phyloP scores from a whole-genome alignment of 2,797 vertebrate genomes.

The Ptychadena robeensis region DNA sequence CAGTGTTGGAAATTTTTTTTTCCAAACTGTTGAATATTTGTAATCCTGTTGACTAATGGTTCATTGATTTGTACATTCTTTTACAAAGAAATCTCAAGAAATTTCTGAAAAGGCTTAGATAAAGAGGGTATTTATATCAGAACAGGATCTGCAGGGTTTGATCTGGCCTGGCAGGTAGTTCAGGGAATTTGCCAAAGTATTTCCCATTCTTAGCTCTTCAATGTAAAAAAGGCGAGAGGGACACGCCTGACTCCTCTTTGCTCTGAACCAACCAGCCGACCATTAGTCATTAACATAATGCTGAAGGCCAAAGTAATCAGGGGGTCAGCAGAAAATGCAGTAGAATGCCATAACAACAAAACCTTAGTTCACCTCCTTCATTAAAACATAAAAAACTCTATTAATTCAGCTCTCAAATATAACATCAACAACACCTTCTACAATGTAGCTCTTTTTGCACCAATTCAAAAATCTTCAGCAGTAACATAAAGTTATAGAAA shows the following conservation, averaged over 20 bases:
- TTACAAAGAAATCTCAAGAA: background rate
- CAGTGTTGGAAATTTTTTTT: too few species aligned
- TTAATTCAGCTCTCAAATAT: too few species aligned
- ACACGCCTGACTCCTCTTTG: background rate
- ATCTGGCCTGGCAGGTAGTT: background rate
- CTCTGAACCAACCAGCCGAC: background rate
- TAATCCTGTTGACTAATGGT: background rate
- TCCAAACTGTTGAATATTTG: too few species aligned
- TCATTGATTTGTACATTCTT: background rate
- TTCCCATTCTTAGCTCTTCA: background rate
- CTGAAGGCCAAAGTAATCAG: background rate
- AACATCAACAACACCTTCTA: too few species aligned
- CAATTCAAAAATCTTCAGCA: too few species aligned
- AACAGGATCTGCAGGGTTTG: background rate
- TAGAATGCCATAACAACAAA: background rate
- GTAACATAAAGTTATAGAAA: too few species aligned
- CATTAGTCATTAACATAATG: background rate
- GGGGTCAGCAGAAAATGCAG: background rate
- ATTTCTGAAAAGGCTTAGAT: background rate
- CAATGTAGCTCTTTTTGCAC: too few species aligned
- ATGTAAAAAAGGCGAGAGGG: background rate
- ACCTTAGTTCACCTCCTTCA: background rate
- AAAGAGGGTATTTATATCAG: background rate
- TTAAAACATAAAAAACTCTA: too few species aligned
- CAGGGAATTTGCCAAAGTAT: background rate